Evolutionary conservation across 2,888 invertebrate species (phyloP).

Genomic region (Lasius platythorax): DNA sequence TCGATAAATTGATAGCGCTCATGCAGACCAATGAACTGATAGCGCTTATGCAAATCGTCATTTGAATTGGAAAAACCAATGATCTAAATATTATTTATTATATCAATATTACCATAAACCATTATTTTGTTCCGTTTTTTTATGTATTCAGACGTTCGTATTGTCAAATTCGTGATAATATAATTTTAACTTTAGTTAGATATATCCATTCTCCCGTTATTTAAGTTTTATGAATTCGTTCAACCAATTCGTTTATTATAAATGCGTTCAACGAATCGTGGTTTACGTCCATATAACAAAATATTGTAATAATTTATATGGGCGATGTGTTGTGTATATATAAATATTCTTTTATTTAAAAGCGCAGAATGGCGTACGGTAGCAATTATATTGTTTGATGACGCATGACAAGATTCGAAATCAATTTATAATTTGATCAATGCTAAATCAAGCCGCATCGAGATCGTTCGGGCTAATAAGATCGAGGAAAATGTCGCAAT

Average conservation of each 20-base stretch:
- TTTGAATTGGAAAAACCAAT: not conserved
- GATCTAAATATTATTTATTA: not conserved
- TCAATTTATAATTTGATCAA: constrained; percentile 48
- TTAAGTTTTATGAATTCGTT: not conserved
- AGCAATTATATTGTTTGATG: not conserved
- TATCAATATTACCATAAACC: not conserved
- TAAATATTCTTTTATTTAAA: not conserved
- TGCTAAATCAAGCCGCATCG: not conserved
- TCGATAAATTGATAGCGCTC: not conserved
- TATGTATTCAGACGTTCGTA: not conserved
- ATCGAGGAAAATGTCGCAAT: constrained; percentile 49
- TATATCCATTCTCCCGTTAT: not conserved
- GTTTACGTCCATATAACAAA: not conserved
- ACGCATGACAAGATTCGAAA: constrained; percentile 9
- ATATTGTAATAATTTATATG: constrained; percentile 2
- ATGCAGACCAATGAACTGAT: not conserved
- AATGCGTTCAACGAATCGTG: not conserved
- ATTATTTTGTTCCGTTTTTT: not conserved
- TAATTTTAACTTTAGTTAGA: not conserved
- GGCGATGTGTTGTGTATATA: not conserved
- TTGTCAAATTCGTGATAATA: not conserved
- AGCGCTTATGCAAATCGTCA: not conserved
- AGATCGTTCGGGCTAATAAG: constrained; percentile 39
- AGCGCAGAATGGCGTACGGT: not conserved
- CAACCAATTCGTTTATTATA: constrained; percentile 17